Evolutionary conservation across 2,113 vertebrate species (phyloP).

Genomic region (human): DNA sequence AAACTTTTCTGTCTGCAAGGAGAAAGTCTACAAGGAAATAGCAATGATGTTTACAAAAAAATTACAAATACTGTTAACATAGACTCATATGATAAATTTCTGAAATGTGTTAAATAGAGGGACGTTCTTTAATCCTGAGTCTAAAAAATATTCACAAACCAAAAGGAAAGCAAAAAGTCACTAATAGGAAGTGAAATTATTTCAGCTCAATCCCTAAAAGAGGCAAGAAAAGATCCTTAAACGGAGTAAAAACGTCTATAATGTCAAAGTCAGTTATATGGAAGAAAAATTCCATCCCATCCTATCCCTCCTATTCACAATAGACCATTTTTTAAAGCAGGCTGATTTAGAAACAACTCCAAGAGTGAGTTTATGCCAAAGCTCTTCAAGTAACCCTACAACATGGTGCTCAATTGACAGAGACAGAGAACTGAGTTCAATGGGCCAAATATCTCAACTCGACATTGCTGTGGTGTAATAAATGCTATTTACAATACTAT

Average conservation of each 20-base stretch:
- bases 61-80: not conserved
- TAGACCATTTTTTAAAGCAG: not conserved
- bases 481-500: not conserved
- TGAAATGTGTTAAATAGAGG: not conserved
- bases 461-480: not conserved
- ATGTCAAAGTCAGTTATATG: not conserved
- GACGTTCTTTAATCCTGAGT: not conserved
- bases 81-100: not conserved
- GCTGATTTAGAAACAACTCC: not conserved
- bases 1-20: not conserved
- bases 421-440: not conserved
- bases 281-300: not conserved
- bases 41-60: not conserved
- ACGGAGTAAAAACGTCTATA: not conserved
- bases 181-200: not conserved
- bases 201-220: not conserved
- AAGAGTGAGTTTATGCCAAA: not conserved
- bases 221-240: not conserved
- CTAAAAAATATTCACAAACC: not conserved
- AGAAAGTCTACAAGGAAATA: not conserved
- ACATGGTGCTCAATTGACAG: not conserved
- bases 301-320: not conserved
- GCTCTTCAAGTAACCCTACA: not conserved
- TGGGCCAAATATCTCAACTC: not conserved
- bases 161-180: not conserved